These are phyloP conservation scores for Gryon sp. DNA, from an alignment of 1,140 invertebrate genomes.

Conservation along the genomic window DNA sequence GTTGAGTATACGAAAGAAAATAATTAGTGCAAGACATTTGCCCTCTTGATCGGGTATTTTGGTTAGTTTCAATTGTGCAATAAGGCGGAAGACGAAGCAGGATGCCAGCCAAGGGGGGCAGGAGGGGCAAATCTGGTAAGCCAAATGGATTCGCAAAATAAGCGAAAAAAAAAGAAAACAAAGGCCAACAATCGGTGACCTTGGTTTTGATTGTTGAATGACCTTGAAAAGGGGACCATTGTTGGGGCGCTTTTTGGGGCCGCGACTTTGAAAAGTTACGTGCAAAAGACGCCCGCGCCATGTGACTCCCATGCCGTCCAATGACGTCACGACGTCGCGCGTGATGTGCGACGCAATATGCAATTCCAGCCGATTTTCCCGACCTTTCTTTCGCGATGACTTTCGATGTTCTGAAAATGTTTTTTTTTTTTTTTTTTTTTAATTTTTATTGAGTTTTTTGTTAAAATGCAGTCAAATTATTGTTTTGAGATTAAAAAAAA, in stretches of 20 bases:
- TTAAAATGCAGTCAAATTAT: too few species aligned
- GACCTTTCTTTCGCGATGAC: too few species aligned
- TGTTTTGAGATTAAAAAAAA: too few species aligned
- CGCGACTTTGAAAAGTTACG: too few species aligned
- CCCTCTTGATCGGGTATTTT: conserved; percentile 78
- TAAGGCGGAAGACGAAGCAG: conserved; percentile 67
- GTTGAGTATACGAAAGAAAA: conserved; percentile 79
- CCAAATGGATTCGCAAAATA: conserved; percentile 6
- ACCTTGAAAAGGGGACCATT: conserved; percentile 11
- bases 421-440: too few species aligned
- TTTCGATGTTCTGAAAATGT: too few species aligned
- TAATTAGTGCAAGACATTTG: conserved; percentile 77
- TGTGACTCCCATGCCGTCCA: conserved; percentile 69
- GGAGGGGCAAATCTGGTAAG: conserved; percentile 75
- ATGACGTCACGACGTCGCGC: background rate
- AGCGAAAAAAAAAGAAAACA: too few species aligned
- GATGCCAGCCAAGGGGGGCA: conserved; percentile 76
- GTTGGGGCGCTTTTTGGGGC: too few species aligned
- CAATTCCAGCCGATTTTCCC: conserved; percentile 2
- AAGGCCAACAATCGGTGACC: too few species aligned
- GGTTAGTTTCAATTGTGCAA: conserved; percentile 74
- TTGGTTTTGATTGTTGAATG: background rate
- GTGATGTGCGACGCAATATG: background rate
- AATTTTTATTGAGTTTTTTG: too few species aligned
- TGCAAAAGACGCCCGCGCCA: conserved; percentile 37